Percentiles rank a stretch among this genome's conserved stretches.
phyloP scores from a whole-genome alignment of 30 jellyfish, hydroid and myxozoan genomes.

The Aurelia aurita region DNA sequence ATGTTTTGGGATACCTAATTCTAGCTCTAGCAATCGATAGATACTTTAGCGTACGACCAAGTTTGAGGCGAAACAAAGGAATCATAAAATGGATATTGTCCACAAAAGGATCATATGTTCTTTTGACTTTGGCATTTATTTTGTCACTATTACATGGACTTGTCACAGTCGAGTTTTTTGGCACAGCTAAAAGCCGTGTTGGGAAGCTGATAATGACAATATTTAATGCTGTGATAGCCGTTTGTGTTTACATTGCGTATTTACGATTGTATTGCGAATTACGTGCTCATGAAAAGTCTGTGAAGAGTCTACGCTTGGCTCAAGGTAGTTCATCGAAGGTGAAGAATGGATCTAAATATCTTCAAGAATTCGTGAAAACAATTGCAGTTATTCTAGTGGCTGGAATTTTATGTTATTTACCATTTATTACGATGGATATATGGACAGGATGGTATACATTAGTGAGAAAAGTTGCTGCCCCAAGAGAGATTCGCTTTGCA shows the following conservation, averaged over 20 bases:
- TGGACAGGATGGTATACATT: constrained; percentile 66
- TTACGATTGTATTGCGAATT: constrained; percentile 29
- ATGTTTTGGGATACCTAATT: constrained; percentile 25
- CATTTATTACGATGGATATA: constrained; percentile 39
- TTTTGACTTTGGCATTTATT: neutral
- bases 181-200: neutral
- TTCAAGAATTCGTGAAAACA: constrained; percentile 39
- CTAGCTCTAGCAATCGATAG: constrained; percentile 48
- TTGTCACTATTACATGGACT: constrained; percentile 53
- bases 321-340: neutral
- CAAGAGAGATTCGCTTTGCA: constrained; percentile 36
- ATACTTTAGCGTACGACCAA: constrained; percentile 29
- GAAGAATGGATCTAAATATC: neutral
- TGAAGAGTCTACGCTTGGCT: neutral
- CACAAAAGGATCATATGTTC: constrained; percentile 6
- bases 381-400: constrained; percentile 37
- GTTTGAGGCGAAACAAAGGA: neutral
- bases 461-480: constrained; percentile 26
- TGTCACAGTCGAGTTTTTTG: constrained; percentile 47
- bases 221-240: constrained; percentile 13
- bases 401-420: constrained; percentile 35
- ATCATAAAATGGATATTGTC: constrained; percentile 24
- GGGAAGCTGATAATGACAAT: constrained; percentile 28
- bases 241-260: constrained; percentile 42
- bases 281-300: constrained; percentile 17